These are phyloP conservation scores for Drosophila ohnishii DNA, from an alignment of 1,140 invertebrate species.

Conservation along the genomic window DNA sequence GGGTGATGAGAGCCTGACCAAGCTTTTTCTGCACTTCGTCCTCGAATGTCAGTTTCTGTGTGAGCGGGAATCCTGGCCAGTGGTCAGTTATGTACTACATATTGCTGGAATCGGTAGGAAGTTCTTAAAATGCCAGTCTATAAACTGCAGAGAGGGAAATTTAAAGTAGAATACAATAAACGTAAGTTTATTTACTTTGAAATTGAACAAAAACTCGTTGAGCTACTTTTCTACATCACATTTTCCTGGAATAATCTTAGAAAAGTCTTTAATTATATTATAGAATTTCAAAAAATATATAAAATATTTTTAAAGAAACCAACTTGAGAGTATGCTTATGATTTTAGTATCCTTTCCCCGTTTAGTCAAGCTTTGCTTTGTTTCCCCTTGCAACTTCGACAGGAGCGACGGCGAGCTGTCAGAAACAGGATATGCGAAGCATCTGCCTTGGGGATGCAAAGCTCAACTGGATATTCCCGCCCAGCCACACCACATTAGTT, in stretches of 20 bases:
- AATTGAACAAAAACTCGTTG: too few species aligned
- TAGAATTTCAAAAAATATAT: too few species aligned
- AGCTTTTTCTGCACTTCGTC: conserved; percentile 3
- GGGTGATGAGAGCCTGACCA: conserved; percentile 1
- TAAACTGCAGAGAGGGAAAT: neutral
- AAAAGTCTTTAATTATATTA: neutral
- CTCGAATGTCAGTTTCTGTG: neutral
- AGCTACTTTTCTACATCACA: neutral
- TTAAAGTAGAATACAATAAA: neutral
- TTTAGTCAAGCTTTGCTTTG: neutral
- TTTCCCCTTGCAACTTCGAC: neutral
- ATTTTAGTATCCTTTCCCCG: neutral
- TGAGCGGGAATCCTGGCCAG: neutral
- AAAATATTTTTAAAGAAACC: too few species aligned
- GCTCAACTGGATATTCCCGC: neutral
- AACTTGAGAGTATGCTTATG: neutral
- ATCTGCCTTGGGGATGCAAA: neutral
- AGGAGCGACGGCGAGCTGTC: conserved; percentile 5
- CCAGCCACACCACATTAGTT: conserved; percentile 13
- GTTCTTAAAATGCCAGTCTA: neutral
- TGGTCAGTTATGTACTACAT: neutral
- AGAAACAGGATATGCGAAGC: conserved; percentile 15
- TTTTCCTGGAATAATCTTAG: neutral
- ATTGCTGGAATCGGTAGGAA: neutral
- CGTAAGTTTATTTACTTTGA: neutral